These are phyloP conservation scores for Poeciliopsis turrubarensis DNA, from an alignment of 2,113 vertebrate genomes.

Conservation along the genomic window DNA sequence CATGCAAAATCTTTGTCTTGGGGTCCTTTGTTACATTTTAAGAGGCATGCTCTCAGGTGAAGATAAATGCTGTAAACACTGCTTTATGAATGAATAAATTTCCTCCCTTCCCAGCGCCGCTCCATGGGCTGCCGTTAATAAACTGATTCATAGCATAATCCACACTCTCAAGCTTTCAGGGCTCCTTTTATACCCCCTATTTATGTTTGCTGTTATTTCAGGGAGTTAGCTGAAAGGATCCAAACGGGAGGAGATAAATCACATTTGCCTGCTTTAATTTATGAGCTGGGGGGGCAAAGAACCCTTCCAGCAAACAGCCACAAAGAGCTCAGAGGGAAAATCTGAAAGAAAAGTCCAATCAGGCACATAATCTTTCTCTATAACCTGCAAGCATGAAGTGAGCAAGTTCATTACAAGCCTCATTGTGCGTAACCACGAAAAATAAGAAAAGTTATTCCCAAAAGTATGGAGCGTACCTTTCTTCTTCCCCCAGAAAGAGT, in stretches of 20 bases:
- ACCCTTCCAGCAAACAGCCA: constrained; percentile 34
- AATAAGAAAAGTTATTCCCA: constrained; percentile 55
- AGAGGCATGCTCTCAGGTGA: constrained; percentile 65
- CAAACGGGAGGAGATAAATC: constrained; percentile 72
- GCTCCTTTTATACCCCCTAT: constrained; percentile 74
- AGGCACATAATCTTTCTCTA: constrained; percentile 38
- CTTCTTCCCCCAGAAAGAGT: constrained; percentile 18
- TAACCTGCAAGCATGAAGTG: constrained; percentile 21
- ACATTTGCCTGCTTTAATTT: constrained; percentile 72
- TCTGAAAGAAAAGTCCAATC: constrained; percentile 27
- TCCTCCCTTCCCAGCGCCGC: constrained; percentile 42
- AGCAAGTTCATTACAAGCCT: constrained; percentile 55
- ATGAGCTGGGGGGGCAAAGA: constrained; percentile 62
- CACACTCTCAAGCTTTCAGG: constrained; percentile 67
- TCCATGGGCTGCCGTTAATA: constrained; percentile 73
- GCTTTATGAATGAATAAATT: constrained; percentile 80
- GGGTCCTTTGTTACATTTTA: constrained; percentile 73
- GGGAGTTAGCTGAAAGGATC: constrained; percentile 76
- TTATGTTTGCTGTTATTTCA: constrained; percentile 79
- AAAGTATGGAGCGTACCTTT: constrained; percentile 42
- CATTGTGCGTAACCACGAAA: constrained; percentile 57
- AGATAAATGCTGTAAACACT: constrained; percentile 81
- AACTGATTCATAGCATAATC: constrained; percentile 79
- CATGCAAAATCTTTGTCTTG: constrained; percentile 66
- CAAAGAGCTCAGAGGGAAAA: constrained; percentile 34